Evolutionary conservation across 2,888 invertebrate genomes (phyloP).

Genomic region (Ceramica pisi): DNA sequence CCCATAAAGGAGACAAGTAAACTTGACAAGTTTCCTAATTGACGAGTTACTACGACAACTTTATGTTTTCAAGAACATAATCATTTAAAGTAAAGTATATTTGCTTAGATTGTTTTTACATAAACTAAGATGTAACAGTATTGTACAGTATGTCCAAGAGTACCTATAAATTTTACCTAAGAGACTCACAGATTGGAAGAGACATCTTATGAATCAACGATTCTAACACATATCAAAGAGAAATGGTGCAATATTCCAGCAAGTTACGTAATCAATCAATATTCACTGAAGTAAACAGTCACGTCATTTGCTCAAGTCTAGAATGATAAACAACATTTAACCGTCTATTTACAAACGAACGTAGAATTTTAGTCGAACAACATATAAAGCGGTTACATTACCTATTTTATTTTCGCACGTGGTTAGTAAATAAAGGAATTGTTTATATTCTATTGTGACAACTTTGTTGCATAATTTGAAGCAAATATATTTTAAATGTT

Average conservation of each 20-base stretch:
- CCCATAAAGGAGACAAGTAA: neutral
- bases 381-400: constrained; percentile 37
- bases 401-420: constrained; percentile 17
- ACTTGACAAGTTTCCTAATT: neutral
- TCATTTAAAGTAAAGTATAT: no score
- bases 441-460: constrained; percentile 12
- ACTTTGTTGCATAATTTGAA: neutral
- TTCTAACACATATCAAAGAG: neutral
- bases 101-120: no score
- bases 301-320: constrained; percentile 15
- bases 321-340: neutral
- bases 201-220: neutral
- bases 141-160: no score
- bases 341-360: constrained; percentile 14
- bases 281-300: neutral
- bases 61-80: neutral
- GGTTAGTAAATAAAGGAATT: constrained; percentile 19
- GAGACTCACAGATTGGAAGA: neutral
- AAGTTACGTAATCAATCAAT: constrained; percentile 10
- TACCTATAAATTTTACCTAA: neutral
- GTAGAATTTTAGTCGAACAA: constrained; percentile 22
- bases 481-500: constrained; percentile 1
- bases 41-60: no score
- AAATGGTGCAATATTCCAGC: neutral
- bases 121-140: no score